Evolutionary conservation across 2,888 invertebrate genomes (phyloP).

Genomic region (Drosophila melanosoma): DNA sequence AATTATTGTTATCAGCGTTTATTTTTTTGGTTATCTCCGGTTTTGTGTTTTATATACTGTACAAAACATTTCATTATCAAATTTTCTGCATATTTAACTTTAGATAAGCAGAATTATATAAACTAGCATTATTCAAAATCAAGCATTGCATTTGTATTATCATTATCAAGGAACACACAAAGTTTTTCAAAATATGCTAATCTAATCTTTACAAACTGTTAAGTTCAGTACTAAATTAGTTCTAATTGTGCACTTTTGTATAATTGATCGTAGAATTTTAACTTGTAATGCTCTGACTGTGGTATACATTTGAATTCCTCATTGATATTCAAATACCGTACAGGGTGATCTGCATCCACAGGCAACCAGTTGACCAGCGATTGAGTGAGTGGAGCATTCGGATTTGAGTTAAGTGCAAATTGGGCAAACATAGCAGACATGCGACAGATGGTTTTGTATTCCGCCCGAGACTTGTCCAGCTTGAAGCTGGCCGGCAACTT

Average conservation of each 20-base stretch:
- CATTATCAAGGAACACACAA: neutral
- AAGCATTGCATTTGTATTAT: neutral
- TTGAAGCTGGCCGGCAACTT: conserved; percentile 61
- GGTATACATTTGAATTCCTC: conserved; percentile 67
- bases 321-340: conserved; percentile 76
- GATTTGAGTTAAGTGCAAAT: conserved; percentile 78
- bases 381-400: conserved; percentile 64
- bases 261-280: conserved; percentile 66
- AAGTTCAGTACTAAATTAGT: conserved; percentile 36
- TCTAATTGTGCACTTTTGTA: conserved; percentile 50
- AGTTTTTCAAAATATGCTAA: neutral
- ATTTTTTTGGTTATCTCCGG: neutral
- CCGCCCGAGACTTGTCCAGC: conserved; percentile 58
- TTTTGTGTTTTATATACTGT: neutral
- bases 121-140: neutral
- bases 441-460: conserved; percentile 72
- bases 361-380: conserved; percentile 65
- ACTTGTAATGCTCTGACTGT: conserved; percentile 67
- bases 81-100: neutral
- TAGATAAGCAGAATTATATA: neutral
- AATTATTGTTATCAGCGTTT: neutral
- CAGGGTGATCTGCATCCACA: conserved; percentile 41
- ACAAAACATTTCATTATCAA: neutral
- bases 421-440: conserved; percentile 72
- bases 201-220: neutral